phyloP scores from a whole-genome alignment of 2,888 invertebrate species.

The Frankliniella fusca region DNA sequence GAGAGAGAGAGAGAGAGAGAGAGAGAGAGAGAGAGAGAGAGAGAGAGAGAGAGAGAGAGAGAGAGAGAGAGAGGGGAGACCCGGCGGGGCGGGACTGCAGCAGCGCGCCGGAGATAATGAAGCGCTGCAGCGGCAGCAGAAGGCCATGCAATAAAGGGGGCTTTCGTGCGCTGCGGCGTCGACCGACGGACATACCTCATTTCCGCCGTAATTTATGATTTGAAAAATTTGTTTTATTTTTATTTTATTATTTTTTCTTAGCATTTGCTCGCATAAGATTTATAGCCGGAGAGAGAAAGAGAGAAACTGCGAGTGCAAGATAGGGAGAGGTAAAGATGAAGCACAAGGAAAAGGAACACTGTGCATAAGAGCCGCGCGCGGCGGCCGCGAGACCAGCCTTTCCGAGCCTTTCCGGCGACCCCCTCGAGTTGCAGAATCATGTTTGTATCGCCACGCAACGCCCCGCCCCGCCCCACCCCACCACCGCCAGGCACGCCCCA shows the following conservation, averaged over 20 bases:
- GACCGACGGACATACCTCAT: no score
- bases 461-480: neutral
- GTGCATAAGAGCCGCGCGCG: neutral
- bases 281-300: neutral
- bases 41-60: neutral
- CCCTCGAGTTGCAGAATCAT: neutral
- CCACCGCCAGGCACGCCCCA: neutral
- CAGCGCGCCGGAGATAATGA: no score
- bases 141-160: no score
- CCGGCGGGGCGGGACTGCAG: no score
- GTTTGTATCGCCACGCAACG: neutral
- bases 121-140: no score
- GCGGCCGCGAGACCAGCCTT: no score
- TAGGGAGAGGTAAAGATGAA: neutral
- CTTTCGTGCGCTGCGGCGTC: no score
- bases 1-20: neutral
- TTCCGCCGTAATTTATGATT: no score
- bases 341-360: neutral
- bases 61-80: neutral
- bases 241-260: no score
- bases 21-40: constrained; percentile 1
- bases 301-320: neutral
- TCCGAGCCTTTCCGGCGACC: no score
- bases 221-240: no score
- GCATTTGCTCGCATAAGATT: no score